Base-by-base conservation (phyloP, 1,140 invertebrate genomes). In the Drosophila kurseongensis region DNA sequence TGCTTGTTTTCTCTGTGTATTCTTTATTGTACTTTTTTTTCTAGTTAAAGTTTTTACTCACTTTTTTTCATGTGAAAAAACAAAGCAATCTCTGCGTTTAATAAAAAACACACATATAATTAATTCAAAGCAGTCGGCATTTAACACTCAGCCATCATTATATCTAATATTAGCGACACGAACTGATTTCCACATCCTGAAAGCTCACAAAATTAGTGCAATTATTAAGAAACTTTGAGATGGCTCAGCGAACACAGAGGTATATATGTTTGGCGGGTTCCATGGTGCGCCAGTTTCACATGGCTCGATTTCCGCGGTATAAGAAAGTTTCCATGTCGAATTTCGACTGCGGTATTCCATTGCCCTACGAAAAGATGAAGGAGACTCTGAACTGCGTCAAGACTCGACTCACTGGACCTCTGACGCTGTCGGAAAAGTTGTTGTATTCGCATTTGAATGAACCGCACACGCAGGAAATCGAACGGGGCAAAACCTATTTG, bases 381-480 rank as follows among this genome's bases (percentile, higher is more conserved):
- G 93, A 96, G 55, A 98, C 96, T 85, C 91, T 99, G 27, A 95
- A 96, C 60, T 93, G 97, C 61, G 96, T 99, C 0, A 97, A 96
- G 80, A 96, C 97, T 84, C 95, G 97, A 94, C 93, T 99, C 65
- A 96, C 97, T 80, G 95, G 98, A 48, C 98, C 98, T 4, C 93
- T 99, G 80, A 99, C 98, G 16, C 93, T 99, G 18, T 99, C 98
- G 0, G 99, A 99, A 91, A 99, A 99, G 93, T 96, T 99, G 68
- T 93, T 99, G 0, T 99, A 99, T 92, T 98, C 98, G 3, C 99
- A 99, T 93, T 93, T 99, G 71, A 98, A 99, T 95, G 95, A 99
- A 81, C 98, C 99, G 0, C 80, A 94, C n/a, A 95, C 78, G 0
- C 81, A 95, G 93, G 97, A 98, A 12, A 96, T 99, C 62, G 94